Conservation (phyloP, 2,888 invertebrate species). For the Lucinisca nassula region DNA sequence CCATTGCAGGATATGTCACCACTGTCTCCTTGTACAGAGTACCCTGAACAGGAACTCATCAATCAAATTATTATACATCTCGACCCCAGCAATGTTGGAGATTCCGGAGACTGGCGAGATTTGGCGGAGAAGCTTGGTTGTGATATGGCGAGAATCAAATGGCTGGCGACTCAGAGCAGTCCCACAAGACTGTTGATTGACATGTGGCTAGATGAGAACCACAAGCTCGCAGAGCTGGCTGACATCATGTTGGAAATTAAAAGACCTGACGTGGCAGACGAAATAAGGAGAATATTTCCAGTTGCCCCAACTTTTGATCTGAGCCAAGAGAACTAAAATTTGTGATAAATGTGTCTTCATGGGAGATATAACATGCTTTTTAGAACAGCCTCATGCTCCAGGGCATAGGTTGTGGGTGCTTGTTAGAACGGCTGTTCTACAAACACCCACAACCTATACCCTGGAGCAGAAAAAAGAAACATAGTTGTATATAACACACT, state of each 20-base stretch:
- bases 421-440: no score
- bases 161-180: constrained; percentile 60
- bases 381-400: no score
- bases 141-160: constrained; percentile 55
- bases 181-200: constrained; percentile 62
- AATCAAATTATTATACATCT: constrained; percentile 59
- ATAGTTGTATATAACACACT: no score
- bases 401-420: no score
- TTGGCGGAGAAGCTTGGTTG: constrained; percentile 67
- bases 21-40: constrained; percentile 28
- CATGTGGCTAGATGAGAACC: constrained; percentile 61
- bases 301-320: not conserved
- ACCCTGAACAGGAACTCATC: constrained; percentile 47
- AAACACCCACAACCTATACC: no score
- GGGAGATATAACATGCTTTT: no score
- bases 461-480: no score
- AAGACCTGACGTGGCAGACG: constrained; percentile 66
- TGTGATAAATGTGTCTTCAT: no score
- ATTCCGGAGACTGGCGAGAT: constrained; percentile 65
- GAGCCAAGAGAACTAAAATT: no score
- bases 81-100: constrained; percentile 49
- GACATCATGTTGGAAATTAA: constrained; percentile 60
- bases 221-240: constrained; percentile 48
- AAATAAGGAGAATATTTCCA: constrained; percentile 43
- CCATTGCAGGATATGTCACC: constrained; percentile 33